phyloP scores from a whole-genome alignment of 2,797 vertebrate species.

The Pangasius mekongensis region DNA sequence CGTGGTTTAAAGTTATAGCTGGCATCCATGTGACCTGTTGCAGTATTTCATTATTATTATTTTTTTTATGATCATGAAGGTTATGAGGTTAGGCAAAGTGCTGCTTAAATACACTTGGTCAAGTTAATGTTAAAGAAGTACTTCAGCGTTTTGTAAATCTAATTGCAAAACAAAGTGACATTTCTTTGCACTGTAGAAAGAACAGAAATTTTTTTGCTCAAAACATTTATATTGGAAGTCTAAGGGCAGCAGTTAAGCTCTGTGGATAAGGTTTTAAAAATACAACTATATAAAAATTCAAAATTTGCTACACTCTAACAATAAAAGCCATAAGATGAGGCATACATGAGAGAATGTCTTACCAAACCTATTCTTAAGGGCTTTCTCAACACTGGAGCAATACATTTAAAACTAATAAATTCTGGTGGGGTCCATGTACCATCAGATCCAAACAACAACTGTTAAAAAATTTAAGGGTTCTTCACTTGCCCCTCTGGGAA shows the following conservation, averaged over 20 bases:
- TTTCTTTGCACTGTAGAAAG: neutral
- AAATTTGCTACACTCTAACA: neutral
- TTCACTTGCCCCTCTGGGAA: neutral
- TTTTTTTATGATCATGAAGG: neutral
- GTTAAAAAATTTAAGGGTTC: neutral
- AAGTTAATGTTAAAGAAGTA: neutral
- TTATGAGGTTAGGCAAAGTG: neutral
- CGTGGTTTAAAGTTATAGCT: slow-evolving; percentile 21
- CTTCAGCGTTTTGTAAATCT: neutral
- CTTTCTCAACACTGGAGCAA: neutral
- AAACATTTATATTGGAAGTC: neutral
- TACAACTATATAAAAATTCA: neutral
- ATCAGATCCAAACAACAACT: neutral
- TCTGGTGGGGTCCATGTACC: neutral
- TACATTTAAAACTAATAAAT: neutral
- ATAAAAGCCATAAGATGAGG: neutral
- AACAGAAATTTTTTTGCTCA: neutral
- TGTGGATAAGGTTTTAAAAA: neutral
- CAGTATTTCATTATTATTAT: neutral
- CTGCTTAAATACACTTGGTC: neutral
- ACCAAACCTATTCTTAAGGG: neutral
- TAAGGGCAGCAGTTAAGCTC: neutral
- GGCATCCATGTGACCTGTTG: neutral
- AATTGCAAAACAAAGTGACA: neutral
- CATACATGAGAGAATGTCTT: neutral